These are phyloP conservation scores for Thecophora atra DNA, from an alignment of 2,888 invertebrate genomes.

Conservation along the genomic window DNA sequence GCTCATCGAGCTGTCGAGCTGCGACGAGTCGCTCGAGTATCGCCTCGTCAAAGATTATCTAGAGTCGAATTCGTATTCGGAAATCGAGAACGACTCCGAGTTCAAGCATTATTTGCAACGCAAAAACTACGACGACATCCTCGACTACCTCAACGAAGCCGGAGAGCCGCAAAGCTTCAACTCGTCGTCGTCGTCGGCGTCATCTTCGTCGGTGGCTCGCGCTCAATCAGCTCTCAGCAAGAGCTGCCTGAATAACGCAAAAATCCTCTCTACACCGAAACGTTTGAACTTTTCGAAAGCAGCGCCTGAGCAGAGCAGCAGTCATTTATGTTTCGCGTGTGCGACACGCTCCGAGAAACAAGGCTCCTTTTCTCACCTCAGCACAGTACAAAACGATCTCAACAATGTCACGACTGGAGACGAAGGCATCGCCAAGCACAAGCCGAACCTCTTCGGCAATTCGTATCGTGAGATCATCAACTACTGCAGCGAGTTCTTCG, in stretches of 20 bases:
- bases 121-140: constrained; percentile 63
- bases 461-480: constrained; percentile 58
- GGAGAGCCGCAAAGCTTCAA: constrained; percentile 54
- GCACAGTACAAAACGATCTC: neutral
- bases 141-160: constrained; percentile 59
- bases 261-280: constrained; percentile 57
- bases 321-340: constrained; percentile 52
- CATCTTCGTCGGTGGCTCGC: constrained; percentile 55
- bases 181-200: constrained; percentile 53
- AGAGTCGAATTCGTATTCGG: constrained; percentile 64
- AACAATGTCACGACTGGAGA: neutral
- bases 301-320: constrained; percentile 46
- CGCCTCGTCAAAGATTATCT: constrained; percentile 63
- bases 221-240: constrained; percentile 58
- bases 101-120: constrained; percentile 63
- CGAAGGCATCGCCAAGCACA: neutral
- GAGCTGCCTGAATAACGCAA: constrained; percentile 54
- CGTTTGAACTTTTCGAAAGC: constrained; percentile 50
- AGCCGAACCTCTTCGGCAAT: constrained; percentile 46
- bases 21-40: constrained; percentile 63
- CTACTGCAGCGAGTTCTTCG: constrained; percentile 61
- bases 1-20: constrained; percentile 60
- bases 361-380: neutral
- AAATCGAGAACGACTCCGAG: constrained; percentile 63
- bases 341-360: constrained; percentile 44